These are phyloP conservation scores for Epirrita christyi DNA, from an alignment of 2,888 invertebrate genomes.

Conservation along the genomic window DNA sequence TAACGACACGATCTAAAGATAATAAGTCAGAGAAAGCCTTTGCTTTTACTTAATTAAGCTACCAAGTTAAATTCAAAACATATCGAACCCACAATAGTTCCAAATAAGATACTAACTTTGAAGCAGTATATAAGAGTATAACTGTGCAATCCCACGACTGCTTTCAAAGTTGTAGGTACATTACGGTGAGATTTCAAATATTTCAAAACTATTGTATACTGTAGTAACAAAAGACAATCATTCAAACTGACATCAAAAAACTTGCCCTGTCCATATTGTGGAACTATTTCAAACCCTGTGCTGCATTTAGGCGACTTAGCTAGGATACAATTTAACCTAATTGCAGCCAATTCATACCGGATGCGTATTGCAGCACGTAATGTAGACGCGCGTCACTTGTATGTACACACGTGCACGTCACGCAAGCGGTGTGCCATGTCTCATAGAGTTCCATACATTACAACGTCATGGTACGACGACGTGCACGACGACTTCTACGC, in stretches of 20 bases:
- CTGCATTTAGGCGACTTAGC: too few relatives aligned
- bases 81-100: constrained; percentile 28
- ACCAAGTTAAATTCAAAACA: constrained; percentile 29
- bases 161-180: constrained; percentile 16
- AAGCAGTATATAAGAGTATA: constrained; percentile 10
- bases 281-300: neutral
- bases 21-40: constrained; percentile 48
- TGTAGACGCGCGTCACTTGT: too few relatives aligned
- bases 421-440: too few relatives aligned
- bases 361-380: too few relatives aligned
- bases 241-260: constrained; percentile 9
- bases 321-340: too few relatives aligned
- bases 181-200: constrained; percentile 6
- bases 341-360: too few relatives aligned
- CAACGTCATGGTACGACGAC: too few relatives aligned
- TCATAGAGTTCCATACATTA: too few relatives aligned
- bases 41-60: constrained; percentile 46
- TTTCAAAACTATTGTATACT: constrained; percentile 17
- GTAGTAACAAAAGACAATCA: constrained; percentile 8
- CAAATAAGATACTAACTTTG: constrained; percentile 15
- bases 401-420: too few relatives aligned
- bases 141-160: constrained; percentile 14
- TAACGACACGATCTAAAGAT: constrained; percentile 40
- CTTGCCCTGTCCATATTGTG: neutral
- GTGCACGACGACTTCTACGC: too few relatives aligned